phyloP scores from a whole-genome alignment of 2,797 vertebrate species.

The Sardinella longiceps region DNA sequence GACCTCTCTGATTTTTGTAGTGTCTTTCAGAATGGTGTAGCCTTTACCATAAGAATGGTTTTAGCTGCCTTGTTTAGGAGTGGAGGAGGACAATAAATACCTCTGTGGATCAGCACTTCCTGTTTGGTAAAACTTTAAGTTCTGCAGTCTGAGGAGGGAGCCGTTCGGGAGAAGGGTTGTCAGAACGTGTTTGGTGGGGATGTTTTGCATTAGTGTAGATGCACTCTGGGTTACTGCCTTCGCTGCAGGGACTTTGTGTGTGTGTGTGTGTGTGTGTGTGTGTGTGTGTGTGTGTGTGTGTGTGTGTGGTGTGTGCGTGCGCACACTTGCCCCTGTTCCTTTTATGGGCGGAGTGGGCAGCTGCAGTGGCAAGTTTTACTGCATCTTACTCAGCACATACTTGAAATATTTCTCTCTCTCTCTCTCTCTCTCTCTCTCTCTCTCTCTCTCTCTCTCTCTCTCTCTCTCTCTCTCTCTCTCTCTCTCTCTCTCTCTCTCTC shows the following conservation, averaged over 20 bases:
- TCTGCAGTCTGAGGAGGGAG: background rate
- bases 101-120: background rate
- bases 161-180: background rate
- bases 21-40: background rate
- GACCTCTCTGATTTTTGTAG: background rate
- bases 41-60: background rate
- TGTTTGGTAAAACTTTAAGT: background rate
- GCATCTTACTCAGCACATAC: constrained; percentile 35
- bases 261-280: background rate
- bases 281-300: background rate
- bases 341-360: background rate
- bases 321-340: background rate
- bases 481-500: background rate
- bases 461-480: too few relatives aligned
- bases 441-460: background rate
- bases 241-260: background rate
- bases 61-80: background rate
- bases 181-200: background rate
- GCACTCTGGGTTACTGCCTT: background rate
- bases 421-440: background rate
- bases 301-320: background rate
- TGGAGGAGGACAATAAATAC: background rate
- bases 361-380: constrained; percentile 9
- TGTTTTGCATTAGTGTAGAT: background rate
- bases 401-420: background rate